phyloP scores from a whole-genome alignment of 2,113 vertebrate genomes.

The Chelonoidis abingdonii region DNA sequence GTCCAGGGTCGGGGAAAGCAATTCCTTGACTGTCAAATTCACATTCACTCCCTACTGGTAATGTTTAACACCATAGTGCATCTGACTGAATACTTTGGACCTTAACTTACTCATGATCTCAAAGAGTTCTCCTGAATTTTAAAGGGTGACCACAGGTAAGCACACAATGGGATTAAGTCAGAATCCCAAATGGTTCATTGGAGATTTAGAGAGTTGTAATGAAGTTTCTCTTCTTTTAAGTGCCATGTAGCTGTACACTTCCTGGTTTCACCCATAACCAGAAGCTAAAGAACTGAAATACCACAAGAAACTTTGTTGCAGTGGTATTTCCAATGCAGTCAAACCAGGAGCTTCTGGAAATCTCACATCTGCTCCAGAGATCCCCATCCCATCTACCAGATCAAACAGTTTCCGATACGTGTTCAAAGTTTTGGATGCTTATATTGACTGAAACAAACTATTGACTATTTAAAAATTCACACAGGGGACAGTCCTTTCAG shows the following conservation, averaged over 20 bases:
- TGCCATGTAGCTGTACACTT: background rate
- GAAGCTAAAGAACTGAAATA: background rate
- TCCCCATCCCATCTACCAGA: background rate
- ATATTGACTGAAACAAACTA: background rate
- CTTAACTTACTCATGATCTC: background rate
- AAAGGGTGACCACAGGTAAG: background rate
- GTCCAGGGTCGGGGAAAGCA: background rate
- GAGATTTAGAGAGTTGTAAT: background rate
- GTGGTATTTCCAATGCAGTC: background rate
- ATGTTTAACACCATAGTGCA: background rate
- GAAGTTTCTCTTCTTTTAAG: background rate
- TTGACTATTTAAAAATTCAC: background rate
- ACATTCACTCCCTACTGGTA: background rate
- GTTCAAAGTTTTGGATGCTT: conserved; percentile 4
- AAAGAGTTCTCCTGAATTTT: background rate
- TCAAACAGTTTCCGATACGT: background rate
- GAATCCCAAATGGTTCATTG: background rate
- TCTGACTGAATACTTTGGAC: background rate
- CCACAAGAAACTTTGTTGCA: background rate
- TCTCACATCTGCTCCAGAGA: background rate
- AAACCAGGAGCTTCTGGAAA: background rate
- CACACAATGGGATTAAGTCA: background rate
- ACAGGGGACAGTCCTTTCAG: background rate
- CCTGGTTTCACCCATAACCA: background rate
- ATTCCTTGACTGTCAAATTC: background rate